Evolutionary conservation across 2,113 vertebrate genomes (phyloP).

Genomic region (Daboia siamensis): DNA sequence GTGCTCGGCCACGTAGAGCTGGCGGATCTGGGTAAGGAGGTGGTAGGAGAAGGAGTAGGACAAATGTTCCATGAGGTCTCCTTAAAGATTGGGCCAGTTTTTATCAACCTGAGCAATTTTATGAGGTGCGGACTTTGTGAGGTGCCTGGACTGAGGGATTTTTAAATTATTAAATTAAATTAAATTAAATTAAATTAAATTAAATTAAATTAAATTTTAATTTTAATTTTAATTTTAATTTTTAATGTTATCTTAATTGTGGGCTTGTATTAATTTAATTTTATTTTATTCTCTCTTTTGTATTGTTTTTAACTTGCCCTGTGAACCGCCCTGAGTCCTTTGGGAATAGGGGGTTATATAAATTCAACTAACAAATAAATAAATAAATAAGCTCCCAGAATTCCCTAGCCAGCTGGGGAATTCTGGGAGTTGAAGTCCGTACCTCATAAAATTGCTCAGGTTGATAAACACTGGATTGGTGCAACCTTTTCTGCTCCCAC

Average conservation of each 20-base stretch:
- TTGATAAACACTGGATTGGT: neutral
- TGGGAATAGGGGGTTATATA: too few species aligned
- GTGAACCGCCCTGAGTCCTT: too few species aligned
- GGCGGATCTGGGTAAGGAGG: conserved; percentile 86
- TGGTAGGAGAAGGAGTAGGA: fast-evolving
- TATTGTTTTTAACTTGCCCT: too few species aligned
- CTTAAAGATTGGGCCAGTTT: neutral
- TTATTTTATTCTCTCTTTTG: too few species aligned
- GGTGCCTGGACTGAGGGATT: too few species aligned
- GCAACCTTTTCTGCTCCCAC: neutral
- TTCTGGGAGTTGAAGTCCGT: neutral
- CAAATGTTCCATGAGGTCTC: neutral
- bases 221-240: too few species aligned
- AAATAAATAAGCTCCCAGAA: neutral
- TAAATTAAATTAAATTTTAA: too few species aligned
- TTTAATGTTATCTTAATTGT: too few species aligned
- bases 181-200: too few species aligned
- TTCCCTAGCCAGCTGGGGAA: neutral
- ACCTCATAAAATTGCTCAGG: neutral
- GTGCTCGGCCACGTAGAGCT: conserved; percentile 91
- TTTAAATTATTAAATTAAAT: too few species aligned
- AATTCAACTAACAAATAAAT: too few species aligned
- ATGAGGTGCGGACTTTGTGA: neutral
- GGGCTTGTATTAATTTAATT: too few species aligned
- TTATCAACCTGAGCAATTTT: neutral